phyloP scores from a whole-genome alignment of 2,888 invertebrate species.

The Hecatera dysodea region DNA sequence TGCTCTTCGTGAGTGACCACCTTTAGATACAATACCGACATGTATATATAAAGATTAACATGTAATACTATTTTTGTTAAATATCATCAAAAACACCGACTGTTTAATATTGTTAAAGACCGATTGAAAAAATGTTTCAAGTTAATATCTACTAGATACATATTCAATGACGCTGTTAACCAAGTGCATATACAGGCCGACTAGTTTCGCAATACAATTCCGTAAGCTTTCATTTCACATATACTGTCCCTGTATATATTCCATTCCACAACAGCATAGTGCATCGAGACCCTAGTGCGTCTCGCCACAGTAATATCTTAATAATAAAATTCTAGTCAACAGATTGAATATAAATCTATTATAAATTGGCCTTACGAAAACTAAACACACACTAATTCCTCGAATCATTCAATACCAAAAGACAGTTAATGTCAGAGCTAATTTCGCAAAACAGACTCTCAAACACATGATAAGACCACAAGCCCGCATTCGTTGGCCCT shows the following conservation, averaged over 20 bases:
- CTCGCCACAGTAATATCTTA: conserved; percentile 32
- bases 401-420: conserved; percentile 11
- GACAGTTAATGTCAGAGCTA: conserved; percentile 26
- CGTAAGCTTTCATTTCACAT: conserved; percentile 7
- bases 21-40: conserved; percentile 42
- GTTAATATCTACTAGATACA: conserved; percentile 25
- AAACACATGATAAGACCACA: neutral
- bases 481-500: neutral
- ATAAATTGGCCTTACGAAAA: conserved; percentile 44
- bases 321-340: conserved; percentile 16
- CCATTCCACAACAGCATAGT: conserved; percentile 20
- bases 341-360: conserved; percentile 40
- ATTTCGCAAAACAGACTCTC: conserved; percentile 6
- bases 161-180: conserved; percentile 23
- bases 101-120: conserved; percentile 36
- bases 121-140: conserved; percentile 33
- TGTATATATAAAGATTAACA: conserved; percentile 48
- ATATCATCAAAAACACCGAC: conserved; percentile 47
- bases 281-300: conserved; percentile 23
- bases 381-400: conserved; percentile 51
- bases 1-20: neutral
- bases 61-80: conserved; percentile 54
- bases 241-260: conserved; percentile 33
- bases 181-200: conserved; percentile 39
- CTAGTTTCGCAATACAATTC: conserved; percentile 35